Evolutionary conservation across 2,113 vertebrate species (phyloP), one percentile per base, ranked within the genome.

Genomic region (Benitochromis conjunctus): DNA sequence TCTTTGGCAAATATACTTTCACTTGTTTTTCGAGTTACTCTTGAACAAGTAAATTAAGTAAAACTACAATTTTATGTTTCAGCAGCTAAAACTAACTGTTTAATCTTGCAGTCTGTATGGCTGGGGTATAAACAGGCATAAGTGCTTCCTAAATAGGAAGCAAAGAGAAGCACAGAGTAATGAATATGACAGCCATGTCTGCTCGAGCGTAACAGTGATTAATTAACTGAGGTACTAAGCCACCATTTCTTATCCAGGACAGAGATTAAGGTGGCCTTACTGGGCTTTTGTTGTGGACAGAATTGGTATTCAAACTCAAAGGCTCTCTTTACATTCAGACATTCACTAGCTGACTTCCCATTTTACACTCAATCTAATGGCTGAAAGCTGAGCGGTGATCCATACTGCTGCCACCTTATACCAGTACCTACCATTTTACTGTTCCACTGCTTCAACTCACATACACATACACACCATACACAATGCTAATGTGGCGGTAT

Each of bases 221-320:
- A 88, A 94, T 92, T 91, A 83, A 86, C 81, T 24, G 79, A 86
- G 81, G 86, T 81, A 80, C 80, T 57, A 79, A 80, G 83, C 85
- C 53, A 80, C 36, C 46, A 60, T 76, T 90, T 84, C 79, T 92
- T 90, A 82, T 93, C 82, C 76, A 11, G 46, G 26, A 4, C 41
- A 79, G 53, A 86, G 53, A 89, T 88, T 79, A 81, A 53, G 19
- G 79, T 13, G 48, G 21, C 48, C 43, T 71, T 82, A 57, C 76
- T 60, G 7, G 83, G 78, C 62, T 90, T 87, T 88, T 88, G 84
- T 89, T 86, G 86, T 36, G 54, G 64, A 81, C 84, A 41, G 57
- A 88, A 85, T 79, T 90, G 81, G 84, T 79, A 90, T 89, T 80
- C 80, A 62, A n/a, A 55, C 34, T 43, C 74, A 2, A n/a, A 86